Conservation (phyloP, 2,888 invertebrate genomes). For the Ferdinandea cuprea region DNA sequence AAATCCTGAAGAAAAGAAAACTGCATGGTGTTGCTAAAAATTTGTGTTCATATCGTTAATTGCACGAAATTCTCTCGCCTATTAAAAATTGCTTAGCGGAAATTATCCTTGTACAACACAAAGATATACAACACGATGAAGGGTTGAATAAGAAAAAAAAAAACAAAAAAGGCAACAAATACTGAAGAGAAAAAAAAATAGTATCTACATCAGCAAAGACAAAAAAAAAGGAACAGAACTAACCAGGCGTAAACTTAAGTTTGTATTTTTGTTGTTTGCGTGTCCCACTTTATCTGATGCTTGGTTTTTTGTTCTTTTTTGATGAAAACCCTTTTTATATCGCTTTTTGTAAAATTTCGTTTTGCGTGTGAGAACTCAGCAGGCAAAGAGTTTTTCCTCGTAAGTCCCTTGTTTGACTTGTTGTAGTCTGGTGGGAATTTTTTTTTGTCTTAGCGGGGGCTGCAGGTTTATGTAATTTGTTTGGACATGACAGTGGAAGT, state of each 20-base stretch:
- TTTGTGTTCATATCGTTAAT: slow-evolving; percentile 66
- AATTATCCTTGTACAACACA: slow-evolving; percentile 68
- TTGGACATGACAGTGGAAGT: no score
- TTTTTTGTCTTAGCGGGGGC: no score
- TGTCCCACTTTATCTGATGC: slow-evolving; percentile 64
- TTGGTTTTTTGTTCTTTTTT: slow-evolving; percentile 21
- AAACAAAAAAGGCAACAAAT: no score
- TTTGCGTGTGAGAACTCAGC: no score
- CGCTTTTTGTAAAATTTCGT: not conserved
- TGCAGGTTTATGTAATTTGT: no score
- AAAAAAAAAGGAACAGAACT: slow-evolving; percentile 28
- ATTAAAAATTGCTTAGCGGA: slow-evolving; percentile 71
- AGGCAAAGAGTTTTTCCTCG: no score
- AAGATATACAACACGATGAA: slow-evolving; percentile 47
- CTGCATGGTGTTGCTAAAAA: slow-evolving; percentile 48
- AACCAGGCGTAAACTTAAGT: slow-evolving; percentile 65
- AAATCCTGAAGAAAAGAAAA: slow-evolving; percentile 16
- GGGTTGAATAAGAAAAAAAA: slow-evolving; percentile 49
- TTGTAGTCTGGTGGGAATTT: no score
- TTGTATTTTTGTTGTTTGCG: slow-evolving; percentile 50
- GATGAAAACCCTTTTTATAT: not conserved
- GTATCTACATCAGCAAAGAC: not conserved
- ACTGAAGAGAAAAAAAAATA: slow-evolving; percentile 19
- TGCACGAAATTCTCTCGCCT: slow-evolving; percentile 63
- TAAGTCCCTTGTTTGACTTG: no score